These are phyloP conservation scores for Mantis religiosa DNA, from an alignment of 2,888 invertebrate species.

Conservation along the genomic window DNA sequence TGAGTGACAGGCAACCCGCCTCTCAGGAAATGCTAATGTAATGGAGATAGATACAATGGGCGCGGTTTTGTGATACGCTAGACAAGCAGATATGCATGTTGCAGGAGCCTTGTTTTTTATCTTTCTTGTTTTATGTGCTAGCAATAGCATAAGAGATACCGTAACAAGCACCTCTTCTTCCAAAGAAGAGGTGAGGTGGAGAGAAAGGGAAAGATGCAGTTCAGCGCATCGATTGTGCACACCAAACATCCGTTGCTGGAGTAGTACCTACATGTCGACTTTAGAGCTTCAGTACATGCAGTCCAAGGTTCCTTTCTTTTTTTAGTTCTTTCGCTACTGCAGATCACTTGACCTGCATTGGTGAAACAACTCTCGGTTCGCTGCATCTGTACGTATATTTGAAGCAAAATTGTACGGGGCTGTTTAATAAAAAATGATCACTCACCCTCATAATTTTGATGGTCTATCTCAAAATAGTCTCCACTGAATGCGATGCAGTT, in stretches of 20 bases:
- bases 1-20: neutral
- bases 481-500: too few species aligned
- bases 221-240: neutral
- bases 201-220: neutral
- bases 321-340: too few species aligned
- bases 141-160: neutral
- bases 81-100: neutral
- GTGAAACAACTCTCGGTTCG: too few species aligned
- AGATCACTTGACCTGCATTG: too few species aligned
- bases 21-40: neutral
- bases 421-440: too few species aligned
- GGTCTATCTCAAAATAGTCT: too few species aligned
- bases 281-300: neutral
- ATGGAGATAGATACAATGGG: neutral
- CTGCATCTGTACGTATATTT: too few species aligned
- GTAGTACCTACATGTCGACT: neutral
- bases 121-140: neutral
- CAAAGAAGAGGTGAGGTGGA: neutral
- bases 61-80: neutral
- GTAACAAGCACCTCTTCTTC: neutral
- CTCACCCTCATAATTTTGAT: too few species aligned
- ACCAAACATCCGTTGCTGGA: neutral
- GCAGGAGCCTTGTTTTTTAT: neutral
- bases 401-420: too few species aligned
- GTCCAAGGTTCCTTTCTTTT: too few species aligned